Conservation (phyloP, 1,140 invertebrate species). For the Papilio dardanus region DNA sequence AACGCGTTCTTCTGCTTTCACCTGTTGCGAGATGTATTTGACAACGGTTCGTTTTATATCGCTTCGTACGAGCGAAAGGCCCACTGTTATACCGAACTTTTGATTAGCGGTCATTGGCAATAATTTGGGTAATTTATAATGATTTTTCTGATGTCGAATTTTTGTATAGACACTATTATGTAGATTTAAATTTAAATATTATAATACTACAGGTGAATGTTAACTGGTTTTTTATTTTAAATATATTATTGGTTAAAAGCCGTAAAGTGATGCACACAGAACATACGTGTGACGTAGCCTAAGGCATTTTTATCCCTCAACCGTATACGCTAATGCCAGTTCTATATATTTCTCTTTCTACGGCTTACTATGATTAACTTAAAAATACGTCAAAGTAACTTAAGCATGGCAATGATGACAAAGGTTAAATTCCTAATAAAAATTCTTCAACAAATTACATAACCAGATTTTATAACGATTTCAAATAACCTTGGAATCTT, state of each 20-base stretch:
- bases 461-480: conserved; percentile 23
- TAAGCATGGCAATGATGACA: conserved; percentile 2
- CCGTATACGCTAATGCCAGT: too few relatives aligned
- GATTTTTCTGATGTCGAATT: neutral
- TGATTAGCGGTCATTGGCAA: neutral
- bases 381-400: neutral
- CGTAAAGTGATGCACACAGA: too few relatives aligned
- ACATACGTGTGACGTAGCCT: too few relatives aligned
- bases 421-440: conserved; percentile 21
- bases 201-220: conserved; percentile 1
- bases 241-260: too few relatives aligned
- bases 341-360: too few relatives aligned
- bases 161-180: conserved; percentile 4
- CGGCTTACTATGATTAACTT: too few relatives aligned
- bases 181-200: neutral
- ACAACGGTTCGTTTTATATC: conserved; percentile 23
- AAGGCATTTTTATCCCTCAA: too few relatives aligned
- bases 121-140: conserved; percentile 11
- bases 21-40: conserved; percentile 42
- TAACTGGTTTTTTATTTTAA: conserved; percentile 1
- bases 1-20: conserved; percentile 44
- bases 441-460: conserved; percentile 12
- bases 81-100: conserved; percentile 11
- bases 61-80: conserved; percentile 11
- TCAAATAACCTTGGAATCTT: conserved; percentile 21